Conservation (phyloP, 2,113 vertebrate genomes). For the Pterocles gutturalis region DNA sequence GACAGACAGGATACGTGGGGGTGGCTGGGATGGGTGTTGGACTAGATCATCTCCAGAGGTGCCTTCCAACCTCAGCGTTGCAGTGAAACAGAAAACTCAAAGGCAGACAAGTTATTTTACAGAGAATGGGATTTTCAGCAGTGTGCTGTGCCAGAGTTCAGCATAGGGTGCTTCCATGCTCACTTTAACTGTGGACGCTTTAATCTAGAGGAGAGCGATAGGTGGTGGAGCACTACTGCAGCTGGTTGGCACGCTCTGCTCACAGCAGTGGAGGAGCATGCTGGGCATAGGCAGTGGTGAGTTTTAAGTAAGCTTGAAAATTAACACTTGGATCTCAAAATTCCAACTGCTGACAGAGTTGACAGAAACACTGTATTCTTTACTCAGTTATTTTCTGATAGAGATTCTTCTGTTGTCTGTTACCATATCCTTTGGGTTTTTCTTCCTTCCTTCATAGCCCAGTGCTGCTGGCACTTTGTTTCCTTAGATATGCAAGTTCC, state of each 20-base stretch:
- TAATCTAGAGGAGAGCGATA: accelerated
- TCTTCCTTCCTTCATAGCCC: neutral
- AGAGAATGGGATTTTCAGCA: neutral
- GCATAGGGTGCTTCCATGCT: accelerated
- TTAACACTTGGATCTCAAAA: neutral
- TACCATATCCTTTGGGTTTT: neutral
- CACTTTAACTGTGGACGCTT: accelerated
- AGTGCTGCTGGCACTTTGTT: neutral
- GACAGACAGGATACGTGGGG: accelerated
- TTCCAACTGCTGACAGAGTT: too few species aligned
- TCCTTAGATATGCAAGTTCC: neutral
- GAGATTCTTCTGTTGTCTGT: neutral
- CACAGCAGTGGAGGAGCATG: accelerated
- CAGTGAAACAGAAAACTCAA: neutral
- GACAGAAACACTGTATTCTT: neutral
- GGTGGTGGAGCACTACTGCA: accelerated
- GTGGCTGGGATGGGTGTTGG: neutral
- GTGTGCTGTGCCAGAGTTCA: too few species aligned
- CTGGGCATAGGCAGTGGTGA: neutral
- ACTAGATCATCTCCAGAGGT: neutral
- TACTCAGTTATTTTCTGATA: neutral
- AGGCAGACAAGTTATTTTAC: neutral
- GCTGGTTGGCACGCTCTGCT: accelerated
- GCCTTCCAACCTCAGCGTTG: neutral
- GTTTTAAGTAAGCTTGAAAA: neutral